Evolutionary conservation across 2,797 vertebrate genomes (phyloP).

Genomic region (Selene dorsalis): DNA sequence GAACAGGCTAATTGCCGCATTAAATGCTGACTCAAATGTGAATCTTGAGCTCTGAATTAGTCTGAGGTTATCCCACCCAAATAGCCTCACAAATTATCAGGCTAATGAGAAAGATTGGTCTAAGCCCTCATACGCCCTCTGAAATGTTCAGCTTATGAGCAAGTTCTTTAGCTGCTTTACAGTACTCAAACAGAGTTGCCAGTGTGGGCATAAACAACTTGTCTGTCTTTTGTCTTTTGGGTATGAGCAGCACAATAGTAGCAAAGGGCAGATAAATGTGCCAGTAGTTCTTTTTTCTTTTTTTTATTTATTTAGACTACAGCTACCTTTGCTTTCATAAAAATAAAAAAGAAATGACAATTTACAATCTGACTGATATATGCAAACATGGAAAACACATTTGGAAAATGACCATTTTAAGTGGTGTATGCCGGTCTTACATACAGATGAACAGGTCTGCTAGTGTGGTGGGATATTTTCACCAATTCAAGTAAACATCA

Average conservation of each 20-base stretch:
- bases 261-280: not conserved
- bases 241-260: not conserved
- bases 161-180: not conserved
- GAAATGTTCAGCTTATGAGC: constrained; percentile 16
- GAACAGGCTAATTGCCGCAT: constrained; percentile 58
- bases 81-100: constrained; percentile 20
- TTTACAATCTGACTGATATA: too few relatives aligned
- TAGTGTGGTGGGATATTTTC: too few relatives aligned
- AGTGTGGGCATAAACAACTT: not conserved
- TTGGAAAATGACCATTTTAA: too few relatives aligned
- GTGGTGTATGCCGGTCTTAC: too few relatives aligned
- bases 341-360: too few relatives aligned
- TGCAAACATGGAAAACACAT: too few relatives aligned
- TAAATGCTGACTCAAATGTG: constrained; percentile 51
- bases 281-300: not conserved
- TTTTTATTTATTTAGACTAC: not conserved
- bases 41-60: constrained; percentile 45
- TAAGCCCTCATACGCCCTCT: not conserved
- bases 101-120: constrained; percentile 26
- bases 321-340: too few relatives aligned
- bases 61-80: constrained; percentile 25
- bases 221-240: constrained; percentile 12
- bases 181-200: not conserved
- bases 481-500: too few relatives aligned
- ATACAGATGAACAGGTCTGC: too few relatives aligned